Conservation (phyloP, 2,113 vertebrate species). For the Alectura lathami region DNA sequence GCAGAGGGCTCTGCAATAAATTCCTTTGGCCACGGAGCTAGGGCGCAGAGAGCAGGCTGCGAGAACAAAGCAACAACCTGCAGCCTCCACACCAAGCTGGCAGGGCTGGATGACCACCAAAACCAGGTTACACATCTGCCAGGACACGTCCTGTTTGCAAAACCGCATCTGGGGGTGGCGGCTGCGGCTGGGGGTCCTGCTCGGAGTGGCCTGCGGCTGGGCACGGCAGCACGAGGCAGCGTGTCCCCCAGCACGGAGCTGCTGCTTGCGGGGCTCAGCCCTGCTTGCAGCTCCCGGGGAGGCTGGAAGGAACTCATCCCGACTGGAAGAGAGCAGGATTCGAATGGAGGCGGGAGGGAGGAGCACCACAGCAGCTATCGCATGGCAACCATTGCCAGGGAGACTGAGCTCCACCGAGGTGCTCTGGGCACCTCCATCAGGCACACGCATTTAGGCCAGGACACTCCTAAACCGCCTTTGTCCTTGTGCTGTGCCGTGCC, state of each 20-base stretch:
- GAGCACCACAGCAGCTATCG: not conserved
- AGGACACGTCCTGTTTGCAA: not conserved
- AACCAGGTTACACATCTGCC: not conserved
- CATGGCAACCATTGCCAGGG: constrained; percentile 62
- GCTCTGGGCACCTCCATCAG: not conserved
- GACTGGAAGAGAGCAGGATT: not conserved
- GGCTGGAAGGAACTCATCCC: accelerated
- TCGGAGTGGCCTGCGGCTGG: not conserved
- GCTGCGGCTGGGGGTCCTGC: accelerated
- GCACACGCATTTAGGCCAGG: not conserved
- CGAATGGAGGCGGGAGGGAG: not conserved
- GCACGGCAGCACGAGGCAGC: not conserved
- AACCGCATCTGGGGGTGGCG: not conserved
- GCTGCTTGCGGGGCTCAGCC: accelerated
- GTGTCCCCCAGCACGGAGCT: accelerated
- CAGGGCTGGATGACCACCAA: not conserved
- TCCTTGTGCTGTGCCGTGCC: accelerated
- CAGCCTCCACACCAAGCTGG: not conserved
- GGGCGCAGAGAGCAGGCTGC: not conserved
- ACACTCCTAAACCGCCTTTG: not conserved
- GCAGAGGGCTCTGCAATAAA: not conserved
- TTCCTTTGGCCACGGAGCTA: not conserved
- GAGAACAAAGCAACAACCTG: not conserved
- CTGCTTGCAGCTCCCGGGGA: not conserved
- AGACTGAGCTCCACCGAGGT: not conserved